Evolutionary conservation across 2,797 vertebrate genomes (phyloP).

Genomic region (Chelmon rostratus): DNA sequence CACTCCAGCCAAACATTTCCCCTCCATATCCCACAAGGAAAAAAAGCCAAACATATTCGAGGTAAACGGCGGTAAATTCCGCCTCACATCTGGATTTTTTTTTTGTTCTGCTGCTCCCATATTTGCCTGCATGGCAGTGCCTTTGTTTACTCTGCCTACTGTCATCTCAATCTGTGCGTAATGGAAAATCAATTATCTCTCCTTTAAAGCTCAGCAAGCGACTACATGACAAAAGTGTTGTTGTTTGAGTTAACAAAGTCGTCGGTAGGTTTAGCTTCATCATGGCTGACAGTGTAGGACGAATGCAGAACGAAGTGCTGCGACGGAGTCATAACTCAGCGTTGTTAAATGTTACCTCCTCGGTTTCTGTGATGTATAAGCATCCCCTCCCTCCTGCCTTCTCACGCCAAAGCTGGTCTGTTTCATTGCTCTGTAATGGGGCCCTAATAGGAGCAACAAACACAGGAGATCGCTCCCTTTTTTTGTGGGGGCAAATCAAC

Average conservation of each 20-base stretch:
- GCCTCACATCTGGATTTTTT: background rate
- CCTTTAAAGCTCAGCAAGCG: slow-evolving; percentile 42
- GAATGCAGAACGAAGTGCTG: slow-evolving; percentile 15
- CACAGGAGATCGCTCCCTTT: slow-evolving; percentile 16
- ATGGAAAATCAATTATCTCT: slow-evolving; percentile 41
- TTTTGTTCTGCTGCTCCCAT: slow-evolving; percentile 9
- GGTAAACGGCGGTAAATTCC: background rate
- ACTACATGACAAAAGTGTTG: slow-evolving; percentile 19
- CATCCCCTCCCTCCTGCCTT: background rate
- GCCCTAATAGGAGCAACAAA: slow-evolving; percentile 23
- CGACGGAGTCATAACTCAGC: slow-evolving; percentile 13
- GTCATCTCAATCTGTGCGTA: slow-evolving; percentile 44
- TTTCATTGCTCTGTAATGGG: slow-evolving; percentile 28
- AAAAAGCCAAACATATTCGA: slow-evolving; percentile 2
- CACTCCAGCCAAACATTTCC: slow-evolving; percentile 27
- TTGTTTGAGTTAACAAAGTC: slow-evolving; percentile 46
- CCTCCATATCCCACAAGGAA: slow-evolving; percentile 18
- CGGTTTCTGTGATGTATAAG: slow-evolving; percentile 13
- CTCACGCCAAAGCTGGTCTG: slow-evolving; percentile 1
- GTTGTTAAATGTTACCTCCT: slow-evolving; percentile 15
- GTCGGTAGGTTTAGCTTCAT: slow-evolving; percentile 36
- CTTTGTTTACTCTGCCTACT: slow-evolving; percentile 48
- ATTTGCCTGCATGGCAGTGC: slow-evolving; percentile 15
- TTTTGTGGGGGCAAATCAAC: slow-evolving; percentile 46
- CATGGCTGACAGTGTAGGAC: slow-evolving; percentile 11